Evolutionary conservation across 2,888 invertebrate species (phyloP).

Genomic region (Sesia bembeciformis): DNA sequence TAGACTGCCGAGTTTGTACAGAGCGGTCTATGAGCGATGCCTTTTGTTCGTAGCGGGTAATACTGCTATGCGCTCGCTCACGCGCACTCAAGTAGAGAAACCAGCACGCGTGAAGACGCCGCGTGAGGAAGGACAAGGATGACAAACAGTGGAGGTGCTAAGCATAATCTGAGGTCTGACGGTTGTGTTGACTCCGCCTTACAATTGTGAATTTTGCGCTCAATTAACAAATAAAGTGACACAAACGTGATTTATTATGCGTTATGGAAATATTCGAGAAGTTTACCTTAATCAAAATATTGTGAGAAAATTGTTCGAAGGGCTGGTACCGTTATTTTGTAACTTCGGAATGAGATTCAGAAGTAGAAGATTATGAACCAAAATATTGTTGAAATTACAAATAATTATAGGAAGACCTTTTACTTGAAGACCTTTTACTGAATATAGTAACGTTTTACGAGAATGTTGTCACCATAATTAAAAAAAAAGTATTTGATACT

Average conservation of each 20-base stretch:
- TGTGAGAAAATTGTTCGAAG: not conserved
- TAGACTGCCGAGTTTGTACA: constrained; percentile 13
- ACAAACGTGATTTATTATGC: not conserved
- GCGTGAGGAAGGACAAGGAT: constrained; percentile 38
- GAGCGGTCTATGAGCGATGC: constrained; percentile 16
- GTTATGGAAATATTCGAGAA: not conserved
- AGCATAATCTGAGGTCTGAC: constrained; percentile 25
- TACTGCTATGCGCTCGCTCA: constrained; percentile 38
- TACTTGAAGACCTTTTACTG: no score
- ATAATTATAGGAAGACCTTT: no score
- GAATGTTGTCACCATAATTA: no score
- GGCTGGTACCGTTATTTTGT: not conserved
- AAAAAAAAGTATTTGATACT: no score
- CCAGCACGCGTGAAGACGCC: constrained; percentile 48
- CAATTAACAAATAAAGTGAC: constrained; percentile 15
- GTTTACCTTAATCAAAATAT: not conserved
- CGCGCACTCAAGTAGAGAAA: constrained; percentile 54
- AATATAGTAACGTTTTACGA: no score
- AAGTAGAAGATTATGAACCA: no score
- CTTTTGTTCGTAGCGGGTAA: constrained; percentile 25
- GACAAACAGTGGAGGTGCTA: constrained; percentile 43
- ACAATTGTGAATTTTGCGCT: constrained; percentile 12
- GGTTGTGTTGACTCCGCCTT: constrained; percentile 11
- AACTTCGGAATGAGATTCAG: not conserved
- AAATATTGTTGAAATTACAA: constrained; percentile 1